Base-by-base conservation (phyloP, 1,140 invertebrate genomes). In the Archegozetes longisetosus region DNA sequence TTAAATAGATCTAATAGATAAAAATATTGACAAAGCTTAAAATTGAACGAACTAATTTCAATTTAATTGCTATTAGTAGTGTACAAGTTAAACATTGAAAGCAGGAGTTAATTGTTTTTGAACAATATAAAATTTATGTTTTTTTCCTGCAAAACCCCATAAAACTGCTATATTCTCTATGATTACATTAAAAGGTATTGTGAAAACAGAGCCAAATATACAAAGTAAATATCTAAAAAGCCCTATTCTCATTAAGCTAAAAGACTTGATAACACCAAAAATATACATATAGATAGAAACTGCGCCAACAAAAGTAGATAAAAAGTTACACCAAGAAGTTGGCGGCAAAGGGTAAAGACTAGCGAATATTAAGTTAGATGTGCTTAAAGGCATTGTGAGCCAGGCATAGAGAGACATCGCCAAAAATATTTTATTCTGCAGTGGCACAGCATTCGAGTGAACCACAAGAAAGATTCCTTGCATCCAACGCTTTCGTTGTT, bases 251-350 rank as follows among this genome's bases (percentile, higher is more conserved):
- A 88, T 83, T 0, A 93, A 73, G 12, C 85, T 87, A 69, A 96
- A 95, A 28, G 91, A 95, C 70, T 94, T 94, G 26, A 94, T 80
- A 0, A 94, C 89, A 62, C 92, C 92, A 74, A 95, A 94, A 48
- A 95, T 80, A 69, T 93, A 96, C 84, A 96, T 91, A 71, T 94
- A 96, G 66, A 94, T 83, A 71, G 90, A 92, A 3, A 92, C 85
- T 2, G 73, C 89, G 53, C 83, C 88, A 62, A 89, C 86, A 68
- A 94, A 94, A 49, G 85, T 84, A 72, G 85, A 88, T 1, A 90
- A 66, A 62, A 90, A 81, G 71, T 94, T 87, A 23, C 70, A 62
- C 55, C 65, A 66, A 17, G 57, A 63, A 53, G 85, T 83, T 72
- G 88, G 87, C 0, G 86, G 85, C 64, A 96, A 86, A 0, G 92